A percentile compares a stretch with the other conserved stretches of the same genome.
These are phyloP conservation scores for Meriones psammophilus DNA, from an alignment of 2,797 vertebrate species.

Conservation along the genomic window DNA sequence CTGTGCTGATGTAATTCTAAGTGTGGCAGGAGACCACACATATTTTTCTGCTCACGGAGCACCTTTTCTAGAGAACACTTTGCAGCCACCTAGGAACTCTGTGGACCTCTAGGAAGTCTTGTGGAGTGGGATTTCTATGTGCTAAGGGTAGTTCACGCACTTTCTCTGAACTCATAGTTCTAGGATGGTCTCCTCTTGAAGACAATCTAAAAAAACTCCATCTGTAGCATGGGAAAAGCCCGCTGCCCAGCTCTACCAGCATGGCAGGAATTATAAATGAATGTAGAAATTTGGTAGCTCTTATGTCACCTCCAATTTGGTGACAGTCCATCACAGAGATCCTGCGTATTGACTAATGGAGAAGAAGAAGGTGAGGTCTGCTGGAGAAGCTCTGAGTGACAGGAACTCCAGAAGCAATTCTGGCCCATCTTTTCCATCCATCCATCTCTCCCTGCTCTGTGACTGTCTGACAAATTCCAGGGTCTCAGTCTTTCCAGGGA, in stretches of 20 bases:
- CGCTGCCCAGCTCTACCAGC: background rate
- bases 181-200: background rate
- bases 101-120: background rate
- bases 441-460: background rate
- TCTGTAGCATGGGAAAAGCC: background rate
- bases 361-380: background rate
- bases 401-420: background rate
- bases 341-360: background rate
- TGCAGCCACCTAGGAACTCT: background rate
- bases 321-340: background rate
- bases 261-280: background rate
- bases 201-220: conserved; percentile 13
- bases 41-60: background rate
- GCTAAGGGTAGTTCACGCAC: background rate
- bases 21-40: background rate
- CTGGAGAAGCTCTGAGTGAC: background rate
- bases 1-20: background rate
- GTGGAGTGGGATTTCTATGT: background rate
- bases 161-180: background rate
- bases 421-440: background rate
- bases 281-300: background rate
- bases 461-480: background rate
- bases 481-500: background rate
- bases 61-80: background rate
- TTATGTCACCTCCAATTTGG: background rate